Conservation (phyloP, 2,797 vertebrate species). For the Buceros bicornis region DNA sequence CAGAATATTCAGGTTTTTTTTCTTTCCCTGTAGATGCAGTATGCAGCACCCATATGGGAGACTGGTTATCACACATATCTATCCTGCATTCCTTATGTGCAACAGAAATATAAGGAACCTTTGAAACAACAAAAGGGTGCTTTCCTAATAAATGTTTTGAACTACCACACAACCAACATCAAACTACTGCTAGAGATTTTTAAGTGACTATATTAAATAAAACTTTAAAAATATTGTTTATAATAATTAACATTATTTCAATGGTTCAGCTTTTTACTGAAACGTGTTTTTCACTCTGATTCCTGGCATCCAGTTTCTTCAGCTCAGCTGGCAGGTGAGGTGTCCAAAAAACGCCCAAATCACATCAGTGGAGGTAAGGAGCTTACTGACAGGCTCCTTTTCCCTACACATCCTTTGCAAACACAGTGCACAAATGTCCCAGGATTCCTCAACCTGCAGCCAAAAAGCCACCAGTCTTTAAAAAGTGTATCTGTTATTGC, state of each 20-base stretch:
- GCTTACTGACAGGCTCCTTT: background rate
- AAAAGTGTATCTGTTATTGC: background rate
- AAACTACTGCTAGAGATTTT: background rate
- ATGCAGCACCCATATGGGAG: background rate
- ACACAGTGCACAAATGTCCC: rapidly evolving
- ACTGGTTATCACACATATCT: background rate
- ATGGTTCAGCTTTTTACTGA: background rate
- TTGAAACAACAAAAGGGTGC: background rate
- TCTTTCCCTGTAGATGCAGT: background rate
- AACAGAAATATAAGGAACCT: background rate
- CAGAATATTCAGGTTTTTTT: background rate
- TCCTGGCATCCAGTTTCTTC: background rate
- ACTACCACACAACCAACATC: background rate
- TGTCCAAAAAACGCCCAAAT: background rate
- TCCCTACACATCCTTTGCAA: background rate
- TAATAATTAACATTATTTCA: background rate
- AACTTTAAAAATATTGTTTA: background rate
- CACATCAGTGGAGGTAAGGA: background rate
- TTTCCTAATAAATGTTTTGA: background rate
- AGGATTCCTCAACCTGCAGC: background rate
- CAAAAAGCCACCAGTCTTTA: background rate
- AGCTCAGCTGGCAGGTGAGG: background rate
- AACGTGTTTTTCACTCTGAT: background rate
- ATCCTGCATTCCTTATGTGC: background rate
- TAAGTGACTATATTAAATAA: background rate